These are phyloP conservation scores for Pocillopora meandrina DNA, from an alignment of 92 coral and sea anemone species.

Conservation along the genomic window DNA sequence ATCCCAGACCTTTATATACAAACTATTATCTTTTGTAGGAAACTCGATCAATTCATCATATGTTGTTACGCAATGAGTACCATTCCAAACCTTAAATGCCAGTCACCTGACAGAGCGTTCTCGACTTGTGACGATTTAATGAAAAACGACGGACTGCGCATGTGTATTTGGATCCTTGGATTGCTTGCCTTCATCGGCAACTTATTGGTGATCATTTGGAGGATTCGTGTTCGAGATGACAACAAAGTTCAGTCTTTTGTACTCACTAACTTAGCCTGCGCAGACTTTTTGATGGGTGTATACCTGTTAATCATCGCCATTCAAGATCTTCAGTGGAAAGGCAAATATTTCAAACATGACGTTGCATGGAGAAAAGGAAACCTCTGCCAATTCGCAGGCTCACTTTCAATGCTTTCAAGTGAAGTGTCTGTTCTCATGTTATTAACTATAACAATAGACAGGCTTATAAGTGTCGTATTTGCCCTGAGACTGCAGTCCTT, in stretches of 20 bases:
- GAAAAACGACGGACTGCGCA: slow-evolving; percentile 52
- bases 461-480: slow-evolving; percentile 62
- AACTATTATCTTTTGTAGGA: slow-evolving; percentile 28
- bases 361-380: slow-evolving; percentile 60
- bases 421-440: slow-evolving; percentile 72
- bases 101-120: slow-evolving; percentile 48
- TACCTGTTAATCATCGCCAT: slow-evolving; percentile 63
- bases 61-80: slow-evolving; percentile 72
- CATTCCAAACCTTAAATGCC: slow-evolving; percentile 43
- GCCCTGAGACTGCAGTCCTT: slow-evolving; percentile 49
- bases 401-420: slow-evolving; percentile 65
- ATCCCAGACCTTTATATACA: neutral
- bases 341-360: slow-evolving; percentile 69
- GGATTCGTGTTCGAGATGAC: slow-evolving; percentile 41
- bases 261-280: slow-evolving; percentile 54
- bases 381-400: slow-evolving; percentile 67
- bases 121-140: slow-evolving; percentile 65
- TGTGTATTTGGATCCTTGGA: slow-evolving; percentile 67
- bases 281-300: slow-evolving; percentile 71
- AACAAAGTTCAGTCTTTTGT: slow-evolving; percentile 65
- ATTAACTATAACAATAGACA: slow-evolving; percentile 56
- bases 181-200: slow-evolving; percentile 63
- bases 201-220: slow-evolving; percentile 50
- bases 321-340: slow-evolving; percentile 59
- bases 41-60: slow-evolving; percentile 62